phyloP scores from a whole-genome alignment of 2,888 invertebrate species.

The Rhingia campestris region DNA sequence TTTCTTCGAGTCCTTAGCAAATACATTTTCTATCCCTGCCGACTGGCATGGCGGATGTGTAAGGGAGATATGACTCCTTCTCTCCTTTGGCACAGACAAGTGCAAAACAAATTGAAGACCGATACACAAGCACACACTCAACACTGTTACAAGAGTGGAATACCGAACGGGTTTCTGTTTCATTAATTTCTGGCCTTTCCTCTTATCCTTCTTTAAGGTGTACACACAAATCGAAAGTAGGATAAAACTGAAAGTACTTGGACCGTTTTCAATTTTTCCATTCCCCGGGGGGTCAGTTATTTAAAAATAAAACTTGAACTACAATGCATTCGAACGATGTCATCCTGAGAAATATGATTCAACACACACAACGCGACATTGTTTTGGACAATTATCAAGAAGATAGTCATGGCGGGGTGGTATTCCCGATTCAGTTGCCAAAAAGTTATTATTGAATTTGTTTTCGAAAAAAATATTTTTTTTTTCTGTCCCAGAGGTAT shows the following conservation, averaged over 20 bases:
- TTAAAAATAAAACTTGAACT: constrained; percentile 14
- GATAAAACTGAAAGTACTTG: constrained; percentile 70
- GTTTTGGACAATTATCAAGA: constrained; percentile 40
- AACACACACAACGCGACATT: constrained; percentile 45
- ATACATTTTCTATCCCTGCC: constrained; percentile 57
- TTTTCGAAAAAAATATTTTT: too few relatives aligned
- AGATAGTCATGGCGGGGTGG: background rate
- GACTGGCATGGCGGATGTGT: constrained; percentile 34
- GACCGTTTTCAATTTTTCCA: constrained; percentile 62
- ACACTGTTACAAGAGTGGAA: constrained; percentile 46
- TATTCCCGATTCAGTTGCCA: constrained; percentile 1
- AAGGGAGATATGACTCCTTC: background rate
- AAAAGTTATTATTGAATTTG: background rate
- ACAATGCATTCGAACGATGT: constrained; percentile 58
- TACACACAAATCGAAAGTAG: constrained; percentile 67
- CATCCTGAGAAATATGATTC: constrained; percentile 51
- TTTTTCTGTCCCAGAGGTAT: too few relatives aligned
- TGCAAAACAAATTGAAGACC: constrained; percentile 67
- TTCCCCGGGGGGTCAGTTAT: constrained; percentile 11
- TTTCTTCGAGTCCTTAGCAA: constrained; percentile 63
- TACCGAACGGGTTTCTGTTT: background rate
- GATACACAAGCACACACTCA: constrained; percentile 35
- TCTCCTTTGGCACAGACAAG: constrained; percentile 34
- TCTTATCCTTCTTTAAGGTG: constrained; percentile 9
- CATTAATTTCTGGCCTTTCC: constrained; percentile 4